Conservation (phyloP, 1,140 invertebrate genomes). For the Anastrepha obliqua region DNA sequence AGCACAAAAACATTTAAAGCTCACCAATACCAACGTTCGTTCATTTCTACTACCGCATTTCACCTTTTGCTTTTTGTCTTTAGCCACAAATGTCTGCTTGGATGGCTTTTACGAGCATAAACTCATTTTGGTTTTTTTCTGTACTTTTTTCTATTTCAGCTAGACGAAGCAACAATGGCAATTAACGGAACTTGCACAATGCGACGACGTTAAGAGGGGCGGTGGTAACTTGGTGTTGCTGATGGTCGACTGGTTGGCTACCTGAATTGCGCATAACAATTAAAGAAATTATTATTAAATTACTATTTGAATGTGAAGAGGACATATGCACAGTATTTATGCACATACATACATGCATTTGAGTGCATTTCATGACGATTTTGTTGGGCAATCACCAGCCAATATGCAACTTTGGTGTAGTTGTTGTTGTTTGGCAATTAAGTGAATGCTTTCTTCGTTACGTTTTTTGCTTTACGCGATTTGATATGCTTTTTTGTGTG, state of each 20-base stretch:
- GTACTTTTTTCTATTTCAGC: not conserved
- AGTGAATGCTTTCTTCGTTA: no score
- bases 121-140: not conserved
- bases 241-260: slow-evolving; percentile 44
- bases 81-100: not conserved
- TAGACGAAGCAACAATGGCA: slow-evolving; percentile 1
- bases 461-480: no score
- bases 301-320: not conserved
- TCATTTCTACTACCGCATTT: slow-evolving; percentile 33
- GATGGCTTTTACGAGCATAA: not conserved
- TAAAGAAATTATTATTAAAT: slow-evolving; percentile 57
- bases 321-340: not conserved
- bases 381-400: no score
- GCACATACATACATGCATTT: not conserved
- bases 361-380: no score
- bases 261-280: slow-evolving; percentile 57
- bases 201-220: no score
- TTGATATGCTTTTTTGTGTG: no score
- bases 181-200: slow-evolving; percentile 54
- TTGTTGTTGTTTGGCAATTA: no score
- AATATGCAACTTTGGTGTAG: no score
- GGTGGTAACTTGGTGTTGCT: not conserved
- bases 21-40: not conserved
- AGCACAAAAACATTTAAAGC: slow-evolving; percentile 16
- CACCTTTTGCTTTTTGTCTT: not conserved